Evolutionary conservation across 2,113 vertebrate species (phyloP).

Genomic region (Riparia riparia): DNA sequence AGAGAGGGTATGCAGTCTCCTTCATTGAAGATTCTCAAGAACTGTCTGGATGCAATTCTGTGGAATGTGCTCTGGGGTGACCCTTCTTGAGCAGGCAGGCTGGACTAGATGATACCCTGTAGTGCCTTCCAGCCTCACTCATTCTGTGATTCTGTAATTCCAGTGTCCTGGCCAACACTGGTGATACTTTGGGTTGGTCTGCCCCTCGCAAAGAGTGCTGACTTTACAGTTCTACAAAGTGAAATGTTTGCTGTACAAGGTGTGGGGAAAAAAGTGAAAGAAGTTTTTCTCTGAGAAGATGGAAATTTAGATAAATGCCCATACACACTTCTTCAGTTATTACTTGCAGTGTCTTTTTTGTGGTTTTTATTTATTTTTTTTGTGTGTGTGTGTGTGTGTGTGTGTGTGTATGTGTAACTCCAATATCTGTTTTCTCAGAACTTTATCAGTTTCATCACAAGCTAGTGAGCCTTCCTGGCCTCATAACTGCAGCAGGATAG

Average conservation of each 20-base stretch:
- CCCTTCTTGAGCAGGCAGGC: neutral
- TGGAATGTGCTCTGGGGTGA: neutral
- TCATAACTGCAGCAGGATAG: neutral
- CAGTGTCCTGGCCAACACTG: neutral
- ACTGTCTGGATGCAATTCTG: neutral
- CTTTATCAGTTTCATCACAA: neutral
- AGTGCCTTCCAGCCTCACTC: neutral
- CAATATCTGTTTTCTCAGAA: neutral
- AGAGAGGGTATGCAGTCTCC: neutral
- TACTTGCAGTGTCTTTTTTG: neutral
- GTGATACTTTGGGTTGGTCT: neutral
- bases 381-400: too few relatives aligned
- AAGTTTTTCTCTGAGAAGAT: neutral
- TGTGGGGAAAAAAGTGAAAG: neutral
- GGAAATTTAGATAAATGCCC: neutral
- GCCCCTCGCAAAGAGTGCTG: neutral
- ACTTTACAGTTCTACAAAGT: neutral
- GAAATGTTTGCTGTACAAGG: neutral
- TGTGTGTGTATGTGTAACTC: neutral
- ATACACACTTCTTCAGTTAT: neutral
- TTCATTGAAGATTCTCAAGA: neutral
- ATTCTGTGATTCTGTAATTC: neutral
- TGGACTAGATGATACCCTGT: neutral
- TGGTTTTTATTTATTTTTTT: neutral
- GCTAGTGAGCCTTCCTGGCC: neutral